These are phyloP conservation scores for Hoplias malabaricus DNA, from an alignment of 2,113 vertebrate species.

Conservation along the genomic window DNA sequence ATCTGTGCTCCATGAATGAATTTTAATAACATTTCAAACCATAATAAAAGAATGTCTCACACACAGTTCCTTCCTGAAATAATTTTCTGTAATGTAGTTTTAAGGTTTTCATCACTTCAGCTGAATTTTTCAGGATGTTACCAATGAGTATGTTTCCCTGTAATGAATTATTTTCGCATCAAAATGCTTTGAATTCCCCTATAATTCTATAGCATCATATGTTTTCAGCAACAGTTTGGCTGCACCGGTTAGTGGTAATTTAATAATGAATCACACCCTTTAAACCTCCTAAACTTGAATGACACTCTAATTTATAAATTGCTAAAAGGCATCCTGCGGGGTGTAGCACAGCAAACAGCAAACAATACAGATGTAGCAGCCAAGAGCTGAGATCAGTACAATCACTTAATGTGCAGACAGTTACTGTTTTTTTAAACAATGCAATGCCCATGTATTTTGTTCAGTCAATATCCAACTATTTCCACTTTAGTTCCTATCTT, in stretches of 20 bases:
- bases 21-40: too few species aligned
- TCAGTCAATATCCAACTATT: background rate
- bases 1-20: too few species aligned
- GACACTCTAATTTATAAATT: background rate
- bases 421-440: background rate
- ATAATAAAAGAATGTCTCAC: too few species aligned
- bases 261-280: too few species aligned
- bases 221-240: background rate
- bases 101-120: too few species aligned
- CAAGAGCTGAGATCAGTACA: slow-evolving; percentile 4
- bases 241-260: background rate
- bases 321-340: background rate
- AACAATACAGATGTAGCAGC: background rate
- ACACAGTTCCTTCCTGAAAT: too few species aligned
- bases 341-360: background rate
- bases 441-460: background rate
- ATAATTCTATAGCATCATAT: background rate
- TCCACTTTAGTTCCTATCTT: background rate
- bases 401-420: background rate
- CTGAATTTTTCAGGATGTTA: too few species aligned
- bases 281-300: background rate
- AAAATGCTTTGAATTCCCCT: background rate
- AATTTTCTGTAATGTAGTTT: too few species aligned
- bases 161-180: too few species aligned
- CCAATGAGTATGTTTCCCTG: too few species aligned